These are phyloP conservation scores for Gonioctena quinquepunctata DNA, from an alignment of 1,140 invertebrate genomes.

Conservation along the genomic window DNA sequence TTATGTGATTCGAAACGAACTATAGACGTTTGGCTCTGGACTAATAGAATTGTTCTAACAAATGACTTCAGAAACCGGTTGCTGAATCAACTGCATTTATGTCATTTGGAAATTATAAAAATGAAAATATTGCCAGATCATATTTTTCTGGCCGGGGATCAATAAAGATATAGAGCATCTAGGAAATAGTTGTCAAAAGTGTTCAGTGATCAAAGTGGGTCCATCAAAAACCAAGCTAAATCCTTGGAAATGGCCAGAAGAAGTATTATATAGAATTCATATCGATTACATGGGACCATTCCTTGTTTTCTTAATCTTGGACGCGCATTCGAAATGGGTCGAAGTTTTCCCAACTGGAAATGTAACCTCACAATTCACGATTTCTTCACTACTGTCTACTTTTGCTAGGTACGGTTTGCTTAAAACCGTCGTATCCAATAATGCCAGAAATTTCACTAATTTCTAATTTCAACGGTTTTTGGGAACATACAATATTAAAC, in stretches of 20 bases:
- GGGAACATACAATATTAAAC: constrained; percentile 45
- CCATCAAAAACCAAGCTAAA: too few species aligned
- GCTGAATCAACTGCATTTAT: too few species aligned
- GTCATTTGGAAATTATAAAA: too few species aligned
- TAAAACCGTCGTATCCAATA: constrained; percentile 46
- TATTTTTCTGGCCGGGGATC: too few species aligned
- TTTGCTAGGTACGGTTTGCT: constrained; percentile 45
- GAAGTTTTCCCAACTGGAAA: constrained; percentile 4
- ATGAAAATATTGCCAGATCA: too few species aligned
- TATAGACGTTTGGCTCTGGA: not conserved
- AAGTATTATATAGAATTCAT: constrained; percentile 3
- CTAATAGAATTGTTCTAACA: too few species aligned
- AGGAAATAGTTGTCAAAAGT: too few species aligned
- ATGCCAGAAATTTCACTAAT: constrained; percentile 44
- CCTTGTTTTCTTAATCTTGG: constrained; percentile 3
- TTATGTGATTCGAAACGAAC: not conserved
- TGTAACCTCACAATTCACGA: not conserved
- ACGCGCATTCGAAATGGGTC: constrained; percentile 17
- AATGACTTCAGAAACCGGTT: too few species aligned
- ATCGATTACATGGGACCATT: constrained; percentile 14
- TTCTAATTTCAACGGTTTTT: constrained; percentile 45
- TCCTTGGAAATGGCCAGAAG: too few species aligned
- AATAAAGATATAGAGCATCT: too few species aligned
- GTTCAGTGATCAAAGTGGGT: too few species aligned
- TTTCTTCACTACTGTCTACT: not conserved